Base-by-base conservation (phyloP, 2,888 invertebrate genomes). In the Pocota personata region DNA sequence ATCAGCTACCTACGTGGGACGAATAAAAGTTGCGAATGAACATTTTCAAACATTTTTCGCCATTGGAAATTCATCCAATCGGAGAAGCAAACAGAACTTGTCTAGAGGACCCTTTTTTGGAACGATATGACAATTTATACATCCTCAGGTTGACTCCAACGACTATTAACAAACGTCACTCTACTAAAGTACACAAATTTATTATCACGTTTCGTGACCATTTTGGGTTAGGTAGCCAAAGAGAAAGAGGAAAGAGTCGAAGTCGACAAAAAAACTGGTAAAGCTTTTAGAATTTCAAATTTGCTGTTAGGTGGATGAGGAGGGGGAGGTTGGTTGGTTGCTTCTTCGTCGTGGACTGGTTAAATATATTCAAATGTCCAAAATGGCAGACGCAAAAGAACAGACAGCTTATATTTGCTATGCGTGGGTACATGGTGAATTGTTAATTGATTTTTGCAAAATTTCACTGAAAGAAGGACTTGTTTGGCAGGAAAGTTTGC, bases 191-290 rank as follows among this genome's bases (percentile, higher is more conserved):
- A 48, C 64, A 69, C 52, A 50, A 84, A 84, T 79, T 84, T 75
- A 84, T 79, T 79, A 69, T 75, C 79, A 84, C 73, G 83, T 79
- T 79, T 69, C 69, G 69, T 64, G 32, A 57, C 79, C 73, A 84
- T 69, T 82, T 79, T 10, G 16, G 30, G 62, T 37, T 27, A 50
- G 62, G 30, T 19, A 24, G n/a, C n/a, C 10, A 7, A 37, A 52
- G 43, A 35, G n/a, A 37, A 30, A n/a, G 14, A 30, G 8, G n/a
- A 67, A 37, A 50, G 1, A 77, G 30, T 19, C 27, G 16, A 30
- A 27, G 37, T 27, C 27, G 2, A 67, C 48, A 16, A 48, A 46
- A 55, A 62, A 62, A 62, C 46, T 55, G 67, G 60, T 55, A 75
- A 55, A 62, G 55, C 79, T 73, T 60, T 83, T 73, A 69, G 83